Conservation (phyloP, 2,888 invertebrate genomes). For the Dolichomitus sp. region DNA sequence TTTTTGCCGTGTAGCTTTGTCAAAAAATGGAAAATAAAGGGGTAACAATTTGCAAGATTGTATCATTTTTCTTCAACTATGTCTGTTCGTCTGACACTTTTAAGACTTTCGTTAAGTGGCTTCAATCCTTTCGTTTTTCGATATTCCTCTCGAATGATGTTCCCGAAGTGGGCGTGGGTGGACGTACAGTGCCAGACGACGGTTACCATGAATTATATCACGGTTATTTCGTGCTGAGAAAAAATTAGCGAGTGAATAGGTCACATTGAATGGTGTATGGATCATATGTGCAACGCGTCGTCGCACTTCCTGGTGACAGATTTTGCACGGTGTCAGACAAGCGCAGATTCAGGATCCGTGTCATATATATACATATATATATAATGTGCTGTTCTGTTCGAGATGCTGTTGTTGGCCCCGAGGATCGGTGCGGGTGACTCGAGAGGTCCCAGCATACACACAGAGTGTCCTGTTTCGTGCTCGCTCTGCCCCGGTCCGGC, state of each 20-base stretch:
- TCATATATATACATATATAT: background rate
- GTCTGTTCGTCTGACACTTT: background rate
- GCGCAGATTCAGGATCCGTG: slow-evolving; percentile 35
- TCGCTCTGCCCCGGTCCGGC: slow-evolving; percentile 9
- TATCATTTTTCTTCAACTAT: too few species aligned
- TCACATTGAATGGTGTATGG: slow-evolving; percentile 22
- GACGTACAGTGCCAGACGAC: slow-evolving; percentile 39
- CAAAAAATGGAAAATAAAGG: too few species aligned
- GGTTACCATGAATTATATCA: slow-evolving; percentile 38
- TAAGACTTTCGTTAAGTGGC: background rate
- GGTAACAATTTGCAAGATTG: too few species aligned
- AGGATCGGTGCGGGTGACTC: slow-evolving; percentile 30
- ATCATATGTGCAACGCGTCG: slow-evolving; percentile 23
- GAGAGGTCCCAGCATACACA: slow-evolving; percentile 11
- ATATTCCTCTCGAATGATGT: slow-evolving; percentile 6
- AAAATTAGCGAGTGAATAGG: slow-evolving; percentile 51
- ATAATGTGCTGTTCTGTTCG: background rate
- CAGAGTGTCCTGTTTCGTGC: slow-evolving; percentile 17
- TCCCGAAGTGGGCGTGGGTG: slow-evolving; percentile 10
- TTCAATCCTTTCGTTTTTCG: background rate
- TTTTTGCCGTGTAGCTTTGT: too few species aligned
- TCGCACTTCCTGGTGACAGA: slow-evolving; percentile 58
- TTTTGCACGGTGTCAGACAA: slow-evolving; percentile 60
- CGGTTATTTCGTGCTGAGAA: slow-evolving; percentile 13
- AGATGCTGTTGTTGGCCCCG: slow-evolving; percentile 15